Percentiles rank a stretch among this genome's conserved stretches.
Evolutionary conservation across 2,888 invertebrate species (phyloP).

Genomic region (Watsonalla cultraria): DNA sequence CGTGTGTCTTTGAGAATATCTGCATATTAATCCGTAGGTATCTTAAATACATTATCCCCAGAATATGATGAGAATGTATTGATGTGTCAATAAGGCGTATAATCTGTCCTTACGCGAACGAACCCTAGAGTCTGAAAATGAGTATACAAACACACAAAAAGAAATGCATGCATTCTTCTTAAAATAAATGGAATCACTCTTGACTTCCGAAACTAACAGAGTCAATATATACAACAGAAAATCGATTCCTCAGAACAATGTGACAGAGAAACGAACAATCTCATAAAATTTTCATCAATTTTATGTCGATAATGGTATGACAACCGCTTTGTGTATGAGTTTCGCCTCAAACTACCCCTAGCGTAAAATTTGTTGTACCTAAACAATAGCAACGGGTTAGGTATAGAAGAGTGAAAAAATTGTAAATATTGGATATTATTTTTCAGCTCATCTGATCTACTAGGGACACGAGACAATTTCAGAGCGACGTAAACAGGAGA

Average conservation of each 20-base stretch:
- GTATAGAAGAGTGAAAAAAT: no score
- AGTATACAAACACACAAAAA: slow-evolving; percentile 73
- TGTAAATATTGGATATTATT: no score
- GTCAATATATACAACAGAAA: slow-evolving; percentile 63
- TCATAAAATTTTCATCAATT: neutral
- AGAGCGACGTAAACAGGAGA: slow-evolving; percentile 7
- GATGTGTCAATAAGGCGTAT: no score
- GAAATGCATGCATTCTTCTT: slow-evolving; percentile 77
- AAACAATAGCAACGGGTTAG: neutral
- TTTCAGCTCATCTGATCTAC: neutral
- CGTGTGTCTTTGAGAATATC: no score
- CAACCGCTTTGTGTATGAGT: neutral
- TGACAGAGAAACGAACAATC: neutral
- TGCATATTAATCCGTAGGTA: no score
- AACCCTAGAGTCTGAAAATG: slow-evolving; percentile 49
- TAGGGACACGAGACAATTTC: neutral
- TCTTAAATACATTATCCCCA: no score
- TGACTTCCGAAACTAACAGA: slow-evolving; percentile 60
- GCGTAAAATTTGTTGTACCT: no score
- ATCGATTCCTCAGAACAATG: slow-evolving; percentile 2
- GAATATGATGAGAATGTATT: no score
- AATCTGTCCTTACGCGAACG: slow-evolving; percentile 8
- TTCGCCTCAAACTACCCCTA: no score
- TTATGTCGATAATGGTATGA: neutral
- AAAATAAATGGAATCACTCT: slow-evolving; percentile 77